phyloP scores from a whole-genome alignment of 2,888 invertebrate species.

The Leucozona laternaria region DNA sequence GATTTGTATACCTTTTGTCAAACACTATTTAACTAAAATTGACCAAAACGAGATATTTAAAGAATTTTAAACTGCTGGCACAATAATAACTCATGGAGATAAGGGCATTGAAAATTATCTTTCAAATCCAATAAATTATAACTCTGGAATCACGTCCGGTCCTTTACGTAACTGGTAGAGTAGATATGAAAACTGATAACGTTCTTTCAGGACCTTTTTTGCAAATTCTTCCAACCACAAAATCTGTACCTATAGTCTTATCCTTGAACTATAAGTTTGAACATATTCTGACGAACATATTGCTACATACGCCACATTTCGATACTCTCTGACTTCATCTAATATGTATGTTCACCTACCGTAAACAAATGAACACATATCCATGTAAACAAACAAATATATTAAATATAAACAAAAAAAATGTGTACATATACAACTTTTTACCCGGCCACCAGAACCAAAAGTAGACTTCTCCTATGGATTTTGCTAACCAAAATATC shows the following conservation, averaged over 20 bases:
- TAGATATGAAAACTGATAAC: no score
- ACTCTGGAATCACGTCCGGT: not conserved
- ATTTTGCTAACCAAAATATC: slow-evolving; percentile 25
- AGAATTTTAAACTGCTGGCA: no score
- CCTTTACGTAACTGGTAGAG: not conserved
- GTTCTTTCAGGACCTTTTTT: no score
- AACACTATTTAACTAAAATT: no score
- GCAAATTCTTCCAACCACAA: not conserved
- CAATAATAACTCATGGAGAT: no score
- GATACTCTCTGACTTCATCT: not conserved
- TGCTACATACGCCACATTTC: not conserved
- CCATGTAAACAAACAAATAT: slow-evolving; percentile 36
- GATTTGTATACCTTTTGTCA: no score
- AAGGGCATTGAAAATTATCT: no score
- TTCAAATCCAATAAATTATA: not conserved
- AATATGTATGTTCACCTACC: not conserved
- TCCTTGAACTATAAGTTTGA: no score
- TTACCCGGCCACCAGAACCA: slow-evolving; percentile 58
- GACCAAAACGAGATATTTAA: no score
- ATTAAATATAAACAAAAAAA: slow-evolving; percentile 55
- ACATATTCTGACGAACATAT: no score
- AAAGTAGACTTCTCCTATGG: slow-evolving; percentile 27
- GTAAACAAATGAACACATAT: not conserved
- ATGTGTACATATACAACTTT: slow-evolving; percentile 61
- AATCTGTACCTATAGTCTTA: not conserved